These are phyloP conservation scores for Siphonodentalium dalli DNA, from an alignment of 2,888 invertebrate genomes.

Conservation along the genomic window DNA sequence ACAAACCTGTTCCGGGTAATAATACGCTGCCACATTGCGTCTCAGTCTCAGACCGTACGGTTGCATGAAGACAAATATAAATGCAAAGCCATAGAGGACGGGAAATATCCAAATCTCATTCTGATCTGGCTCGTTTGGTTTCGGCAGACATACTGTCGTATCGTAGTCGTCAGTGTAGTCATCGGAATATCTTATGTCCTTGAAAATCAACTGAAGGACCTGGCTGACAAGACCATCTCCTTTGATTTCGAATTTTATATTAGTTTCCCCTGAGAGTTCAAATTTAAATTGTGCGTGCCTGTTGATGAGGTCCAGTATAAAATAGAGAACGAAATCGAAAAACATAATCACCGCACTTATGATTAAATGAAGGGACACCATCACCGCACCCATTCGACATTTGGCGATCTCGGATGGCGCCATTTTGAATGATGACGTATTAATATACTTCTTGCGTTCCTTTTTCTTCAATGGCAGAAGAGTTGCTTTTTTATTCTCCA, in stretches of 20 bases:
- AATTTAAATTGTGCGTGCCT: constrained; percentile 37
- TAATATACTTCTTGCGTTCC: constrained; percentile 43
- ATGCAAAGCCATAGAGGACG: too few relatives aligned
- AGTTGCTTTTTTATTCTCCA: constrained; percentile 24
- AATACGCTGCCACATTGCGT: too few relatives aligned
- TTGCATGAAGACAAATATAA: too few relatives aligned
- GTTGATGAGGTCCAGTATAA: constrained; percentile 39
- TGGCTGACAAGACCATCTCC: constrained; percentile 33
- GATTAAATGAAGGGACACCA: constrained; percentile 39
- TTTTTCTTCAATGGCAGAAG: constrained; percentile 47
- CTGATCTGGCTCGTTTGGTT: too few relatives aligned
- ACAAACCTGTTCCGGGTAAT: too few relatives aligned
- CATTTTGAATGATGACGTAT: constrained; percentile 34
- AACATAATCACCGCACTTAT: constrained; percentile 33
- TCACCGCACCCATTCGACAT: constrained; percentile 36
- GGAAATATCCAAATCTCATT: too few relatives aligned
- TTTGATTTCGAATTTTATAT: constrained; percentile 21
- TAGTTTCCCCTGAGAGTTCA: constrained; percentile 26
- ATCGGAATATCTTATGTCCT: too few relatives aligned
- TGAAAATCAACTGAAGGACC: too few relatives aligned
- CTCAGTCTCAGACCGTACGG: too few relatives aligned
- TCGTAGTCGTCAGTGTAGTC: too few relatives aligned
- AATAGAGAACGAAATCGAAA: constrained; percentile 50
- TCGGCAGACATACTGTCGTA: too few relatives aligned
- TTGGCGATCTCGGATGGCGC: constrained; percentile 34